Percentiles rank a stretch among this genome's conserved stretches.
Conservation (phyloP, 2,113 vertebrate genomes). For the Cavia aperea region DNA sequence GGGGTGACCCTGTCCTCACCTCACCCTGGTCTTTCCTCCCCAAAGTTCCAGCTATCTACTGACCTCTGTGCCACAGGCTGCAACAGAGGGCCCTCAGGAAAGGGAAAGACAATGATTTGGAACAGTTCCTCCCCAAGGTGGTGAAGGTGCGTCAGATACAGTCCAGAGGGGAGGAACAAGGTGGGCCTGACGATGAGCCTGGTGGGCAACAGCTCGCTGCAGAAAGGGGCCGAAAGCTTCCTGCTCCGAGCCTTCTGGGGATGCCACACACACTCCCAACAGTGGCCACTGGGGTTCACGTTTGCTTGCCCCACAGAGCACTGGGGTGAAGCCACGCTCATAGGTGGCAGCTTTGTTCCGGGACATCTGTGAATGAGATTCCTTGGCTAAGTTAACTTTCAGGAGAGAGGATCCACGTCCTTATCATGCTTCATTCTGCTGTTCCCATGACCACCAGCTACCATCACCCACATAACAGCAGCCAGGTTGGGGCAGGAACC, state of each 20-base stretch:
- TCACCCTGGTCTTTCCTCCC: background rate
- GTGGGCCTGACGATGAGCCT: background rate
- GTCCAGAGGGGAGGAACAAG: background rate
- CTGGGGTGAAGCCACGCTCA: background rate
- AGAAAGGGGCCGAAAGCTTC: background rate
- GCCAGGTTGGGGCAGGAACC: background rate
- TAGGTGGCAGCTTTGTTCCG: background rate
- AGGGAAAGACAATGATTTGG: background rate
- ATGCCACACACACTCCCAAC: accelerated
- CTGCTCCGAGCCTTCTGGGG: background rate
- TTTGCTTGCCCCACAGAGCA: accelerated
- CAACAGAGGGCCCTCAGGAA: background rate
- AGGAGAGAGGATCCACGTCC: background rate
- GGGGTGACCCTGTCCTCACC: background rate
- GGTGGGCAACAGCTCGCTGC: accelerated
- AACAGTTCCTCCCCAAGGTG: background rate
- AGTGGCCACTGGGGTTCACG: too few relatives aligned
- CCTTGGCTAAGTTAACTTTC: background rate
- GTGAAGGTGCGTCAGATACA: background rate
- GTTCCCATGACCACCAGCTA: background rate
- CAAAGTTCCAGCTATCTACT: background rate
- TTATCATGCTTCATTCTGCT: background rate
- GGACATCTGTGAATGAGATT: background rate
- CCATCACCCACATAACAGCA: background rate
- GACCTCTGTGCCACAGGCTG: background rate